These are phyloP conservation scores for Anoplius nigerrimus DNA, from an alignment of 2,888 invertebrate species.

Conservation along the genomic window DNA sequence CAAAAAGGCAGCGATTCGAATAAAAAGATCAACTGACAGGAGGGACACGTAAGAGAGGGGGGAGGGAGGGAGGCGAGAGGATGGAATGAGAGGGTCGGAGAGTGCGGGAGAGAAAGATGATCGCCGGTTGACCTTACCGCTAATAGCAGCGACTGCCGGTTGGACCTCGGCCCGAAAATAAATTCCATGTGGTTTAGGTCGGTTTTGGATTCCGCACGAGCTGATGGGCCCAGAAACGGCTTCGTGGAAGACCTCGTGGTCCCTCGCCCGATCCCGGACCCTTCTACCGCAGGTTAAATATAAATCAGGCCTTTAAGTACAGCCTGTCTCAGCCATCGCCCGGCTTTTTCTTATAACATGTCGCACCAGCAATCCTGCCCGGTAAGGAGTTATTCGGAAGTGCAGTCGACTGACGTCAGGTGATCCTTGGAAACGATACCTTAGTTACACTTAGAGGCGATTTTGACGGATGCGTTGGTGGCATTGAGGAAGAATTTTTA, in stretches of 20 bases:
- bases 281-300: conserved; percentile 26
- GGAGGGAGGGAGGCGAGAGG: not conserved
- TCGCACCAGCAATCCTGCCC: not conserved
- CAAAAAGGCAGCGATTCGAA: too few species aligned
- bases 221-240: conserved; percentile 17
- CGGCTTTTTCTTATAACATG: not conserved
- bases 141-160: too few species aligned
- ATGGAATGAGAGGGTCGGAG: not conserved
- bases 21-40: too few species aligned
- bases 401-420: too few species aligned
- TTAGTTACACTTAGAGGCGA: too few species aligned
- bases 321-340: too few species aligned
- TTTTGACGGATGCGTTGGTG: too few species aligned
- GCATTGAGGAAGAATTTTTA: too few species aligned
- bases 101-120: not conserved
- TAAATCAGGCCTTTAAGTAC: conserved; percentile 15
- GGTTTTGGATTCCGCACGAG: conserved; percentile 24
- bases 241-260: conserved; percentile 18
- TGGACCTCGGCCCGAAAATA: conserved; percentile 12
- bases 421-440: too few species aligned
- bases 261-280: not conserved
- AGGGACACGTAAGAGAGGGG: not conserved
- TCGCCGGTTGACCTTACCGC: too few species aligned
- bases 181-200: conserved; percentile 20
- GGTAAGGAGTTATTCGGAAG: too few species aligned